Percentiles rank a stretch among this genome's conserved stretches.
These are phyloP conservation scores for Hypotaenidia okinawae DNA, from an alignment of 2,797 vertebrate species.

Conservation along the genomic window DNA sequence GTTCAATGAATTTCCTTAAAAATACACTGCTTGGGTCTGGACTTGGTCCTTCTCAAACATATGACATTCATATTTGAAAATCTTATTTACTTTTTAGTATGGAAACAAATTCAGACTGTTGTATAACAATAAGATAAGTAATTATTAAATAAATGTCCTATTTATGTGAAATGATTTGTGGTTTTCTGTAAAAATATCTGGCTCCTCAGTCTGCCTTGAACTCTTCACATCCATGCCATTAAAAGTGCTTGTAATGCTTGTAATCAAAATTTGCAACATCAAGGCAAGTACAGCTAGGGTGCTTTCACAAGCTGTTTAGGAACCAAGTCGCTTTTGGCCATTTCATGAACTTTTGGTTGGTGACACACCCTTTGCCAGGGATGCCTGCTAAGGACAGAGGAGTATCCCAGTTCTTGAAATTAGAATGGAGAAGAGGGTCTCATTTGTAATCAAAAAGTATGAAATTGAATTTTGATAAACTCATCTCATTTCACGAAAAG, in stretches of 20 bases:
- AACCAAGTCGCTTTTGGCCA: background rate
- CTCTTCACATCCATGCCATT: background rate
- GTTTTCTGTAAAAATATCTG: background rate
- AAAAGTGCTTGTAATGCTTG: background rate
- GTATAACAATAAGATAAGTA: background rate
- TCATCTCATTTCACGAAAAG: background rate
- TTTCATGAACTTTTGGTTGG: background rate
- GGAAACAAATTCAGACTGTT: background rate
- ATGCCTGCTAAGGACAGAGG: background rate
- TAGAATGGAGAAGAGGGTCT: background rate
- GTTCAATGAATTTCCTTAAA: background rate
- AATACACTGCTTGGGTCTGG: background rate
- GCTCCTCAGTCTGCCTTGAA: background rate
- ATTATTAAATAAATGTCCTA: background rate
- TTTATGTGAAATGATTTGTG: background rate
- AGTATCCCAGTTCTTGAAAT: background rate
- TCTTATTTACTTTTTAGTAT: background rate
- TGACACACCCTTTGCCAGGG: background rate
- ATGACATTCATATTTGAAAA: background rate
- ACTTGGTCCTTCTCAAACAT: background rate
- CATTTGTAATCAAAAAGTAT: background rate
- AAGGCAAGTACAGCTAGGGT: background rate
- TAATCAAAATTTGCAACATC: background rate
- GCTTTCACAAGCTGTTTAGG: background rate
- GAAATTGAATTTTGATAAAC: background rate